Base-by-base conservation (phyloP, 1,140 invertebrate genomes). In the Lasioglossum baleicum region DNA sequence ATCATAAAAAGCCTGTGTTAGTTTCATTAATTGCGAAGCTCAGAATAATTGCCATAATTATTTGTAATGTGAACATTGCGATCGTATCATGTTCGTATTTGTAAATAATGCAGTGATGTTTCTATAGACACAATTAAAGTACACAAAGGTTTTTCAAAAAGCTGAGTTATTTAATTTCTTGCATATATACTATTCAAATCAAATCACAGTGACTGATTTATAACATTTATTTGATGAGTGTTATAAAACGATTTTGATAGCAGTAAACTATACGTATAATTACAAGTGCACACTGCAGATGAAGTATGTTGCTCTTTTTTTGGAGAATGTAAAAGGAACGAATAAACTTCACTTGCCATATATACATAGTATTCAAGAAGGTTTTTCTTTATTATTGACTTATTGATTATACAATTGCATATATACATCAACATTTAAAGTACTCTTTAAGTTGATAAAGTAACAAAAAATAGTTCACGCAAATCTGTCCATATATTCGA, bases 61-160 rank as follows among this genome's bases (percentile, higher is more conserved):
- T 66, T 79, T 66, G 48, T 79, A 35, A 31, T 72, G 20, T 73
- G 58, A 48, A 73, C 48, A 64, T 56, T 61, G 66, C 56, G 40
- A 15, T 76, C 20, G 17, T 48, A 22, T 7, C 17, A 17, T 58
- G 61, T 79, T 79, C 70, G 48, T 65, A 7, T 35, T 65, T 79
- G 70, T 79, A 79, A 79, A 79, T 79, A 72, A 65, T 44, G 53
- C 15, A 20, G 58, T 72, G 11, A 70, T 65, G 35, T 73, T 72
- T 78, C 48, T 65, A 65, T 65, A 73, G n/a, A 20, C 13, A 31
- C 65, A 64, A 73, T 73, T 65, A 73, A 66, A 66, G 8, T 44
- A 79, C 35, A 73, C 40, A 4, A 72, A 22, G 15, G 42, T 44
- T 51, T 58, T 65, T 22, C 11, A 66, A 26, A 17, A n/a, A 53